Base-by-base conservation (phyloP, 2,888 invertebrate genomes). In the Cyclophora punctaria region DNA sequence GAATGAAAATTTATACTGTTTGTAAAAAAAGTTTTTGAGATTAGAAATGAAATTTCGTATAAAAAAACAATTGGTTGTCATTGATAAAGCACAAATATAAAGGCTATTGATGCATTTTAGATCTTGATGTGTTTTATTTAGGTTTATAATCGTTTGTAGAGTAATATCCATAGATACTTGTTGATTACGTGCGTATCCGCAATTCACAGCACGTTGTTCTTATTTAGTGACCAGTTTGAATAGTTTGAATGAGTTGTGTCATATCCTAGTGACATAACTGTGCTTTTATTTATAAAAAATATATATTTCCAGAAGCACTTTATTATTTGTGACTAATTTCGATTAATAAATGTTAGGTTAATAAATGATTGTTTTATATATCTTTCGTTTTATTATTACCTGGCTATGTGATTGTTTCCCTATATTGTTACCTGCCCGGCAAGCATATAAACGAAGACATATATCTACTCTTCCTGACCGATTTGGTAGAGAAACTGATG, bases 261-360 rank as follows among this genome's bases (percentile, higher is more conserved):
- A 5, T 5, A 33, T 43, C 4, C 20, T 4, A 7, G 33, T 44
- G 6, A 34, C 6, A 20, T 33, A 44, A 5, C 4, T 5, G 7
- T 34, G 6, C 6, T 34, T 3, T n/a, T 20, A 7, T 68, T 67
- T 70, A 57, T 58, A 58, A 45, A 48, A 46, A 58, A 56, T 68
- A 68, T 75, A 70, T 79, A 72, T 65, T 62, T 78, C 75, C 79
- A 71, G 59, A 70, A 48, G 61, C 64, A 57, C 65, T 66, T 50
- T 68, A 71, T 71, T 35, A 60, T 67, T 69, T 71, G 73, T 78
- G 67, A 78, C 73, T 80, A 78, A 80, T 68, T 62, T 58, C 54
- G 46, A 56, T 56, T n/a, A n/a, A n/a, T n/a, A n/a, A 55, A 69
- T 64, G 62, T 71, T 74, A 66, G 41, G 34, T 42, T 69, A 78